Conservation (phyloP, 2,888 invertebrate genomes). For the Noctua fimbriata region DNA sequence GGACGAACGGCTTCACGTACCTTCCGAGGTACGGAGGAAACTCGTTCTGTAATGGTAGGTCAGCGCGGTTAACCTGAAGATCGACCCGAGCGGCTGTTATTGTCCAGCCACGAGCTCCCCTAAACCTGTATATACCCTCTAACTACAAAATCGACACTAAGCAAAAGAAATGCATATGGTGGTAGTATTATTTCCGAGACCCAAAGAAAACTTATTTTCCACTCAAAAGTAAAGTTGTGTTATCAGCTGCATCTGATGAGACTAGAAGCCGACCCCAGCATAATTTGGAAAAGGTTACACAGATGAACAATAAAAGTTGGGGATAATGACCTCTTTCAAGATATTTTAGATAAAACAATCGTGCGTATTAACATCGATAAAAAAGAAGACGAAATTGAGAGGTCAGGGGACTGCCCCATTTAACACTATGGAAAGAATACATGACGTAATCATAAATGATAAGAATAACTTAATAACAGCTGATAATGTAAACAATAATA, state of each 20-base stretch:
- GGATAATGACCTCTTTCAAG: not conserved
- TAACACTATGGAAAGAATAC: not conserved
- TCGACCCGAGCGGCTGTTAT: not conserved
- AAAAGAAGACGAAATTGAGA: not conserved
- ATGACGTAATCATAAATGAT: conserved; percentile 18
- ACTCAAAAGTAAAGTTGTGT: not conserved
- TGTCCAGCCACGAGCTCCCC: not conserved
- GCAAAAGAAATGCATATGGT: not conserved
- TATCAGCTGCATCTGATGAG: not conserved
- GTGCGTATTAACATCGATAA: not conserved
- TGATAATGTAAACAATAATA: conserved; percentile 37
- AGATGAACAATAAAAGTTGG: not conserved
- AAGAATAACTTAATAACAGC: conserved; percentile 2
- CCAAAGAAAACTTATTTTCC: not conserved
- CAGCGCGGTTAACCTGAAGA: not conserved
- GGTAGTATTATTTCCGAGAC: not conserved
- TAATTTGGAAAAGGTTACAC: not conserved
- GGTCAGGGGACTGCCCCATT: conserved; percentile 17
- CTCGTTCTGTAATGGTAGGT: not conserved
- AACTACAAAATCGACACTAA: not conserved
- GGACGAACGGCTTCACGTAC: no score
- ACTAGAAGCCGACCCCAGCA: not conserved
- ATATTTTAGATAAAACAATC: not conserved
- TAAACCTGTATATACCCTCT: not conserved
- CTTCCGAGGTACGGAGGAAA: no score